phyloP scores from a whole-genome alignment of 2,113 vertebrate genomes.

The Cygnus buccinator region DNA sequence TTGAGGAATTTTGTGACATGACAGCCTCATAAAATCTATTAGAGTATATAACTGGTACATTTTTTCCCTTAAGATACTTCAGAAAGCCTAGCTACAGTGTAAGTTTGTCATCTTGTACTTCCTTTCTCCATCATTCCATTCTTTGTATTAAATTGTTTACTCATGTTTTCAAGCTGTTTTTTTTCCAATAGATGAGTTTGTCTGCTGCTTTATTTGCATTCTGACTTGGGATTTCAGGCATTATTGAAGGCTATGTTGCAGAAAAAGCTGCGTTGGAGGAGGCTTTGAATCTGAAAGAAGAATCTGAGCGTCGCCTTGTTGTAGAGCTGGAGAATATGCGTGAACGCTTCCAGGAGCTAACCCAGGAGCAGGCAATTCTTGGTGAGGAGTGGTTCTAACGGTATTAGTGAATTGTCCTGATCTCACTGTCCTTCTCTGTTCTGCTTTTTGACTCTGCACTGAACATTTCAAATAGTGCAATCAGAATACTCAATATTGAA shows the following conservation, averaged over 20 bases:
- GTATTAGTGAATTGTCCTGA: neutral
- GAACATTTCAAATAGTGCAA: neutral
- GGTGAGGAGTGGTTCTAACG: constrained; percentile 35
- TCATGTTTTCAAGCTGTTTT: neutral
- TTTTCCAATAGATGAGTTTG: neutral
- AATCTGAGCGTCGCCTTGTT: constrained; percentile 81
- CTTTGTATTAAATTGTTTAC: neutral
- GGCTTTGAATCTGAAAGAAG: constrained; percentile 84
- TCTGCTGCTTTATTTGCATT: neutral
- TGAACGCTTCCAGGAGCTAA: constrained; percentile 74
- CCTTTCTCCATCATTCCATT: neutral
- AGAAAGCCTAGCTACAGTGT: neutral
- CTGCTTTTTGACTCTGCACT: neutral
- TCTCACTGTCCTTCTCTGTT: neutral
- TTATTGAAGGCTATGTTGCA: constrained; percentile 87
- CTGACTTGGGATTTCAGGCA: constrained; percentile 75
- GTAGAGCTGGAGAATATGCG: constrained; percentile 85
- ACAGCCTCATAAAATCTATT: neutral
- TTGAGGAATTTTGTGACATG: neutral
- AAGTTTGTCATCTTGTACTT: neutral
- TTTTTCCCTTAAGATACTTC: neutral
- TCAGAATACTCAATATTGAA: neutral
- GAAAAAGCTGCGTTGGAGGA: constrained; percentile 88
- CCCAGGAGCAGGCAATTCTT: constrained; percentile 63
- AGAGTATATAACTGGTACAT: neutral